Conservation (phyloP, 2,113 vertebrate genomes). For the Polypterus bichir region DNA sequence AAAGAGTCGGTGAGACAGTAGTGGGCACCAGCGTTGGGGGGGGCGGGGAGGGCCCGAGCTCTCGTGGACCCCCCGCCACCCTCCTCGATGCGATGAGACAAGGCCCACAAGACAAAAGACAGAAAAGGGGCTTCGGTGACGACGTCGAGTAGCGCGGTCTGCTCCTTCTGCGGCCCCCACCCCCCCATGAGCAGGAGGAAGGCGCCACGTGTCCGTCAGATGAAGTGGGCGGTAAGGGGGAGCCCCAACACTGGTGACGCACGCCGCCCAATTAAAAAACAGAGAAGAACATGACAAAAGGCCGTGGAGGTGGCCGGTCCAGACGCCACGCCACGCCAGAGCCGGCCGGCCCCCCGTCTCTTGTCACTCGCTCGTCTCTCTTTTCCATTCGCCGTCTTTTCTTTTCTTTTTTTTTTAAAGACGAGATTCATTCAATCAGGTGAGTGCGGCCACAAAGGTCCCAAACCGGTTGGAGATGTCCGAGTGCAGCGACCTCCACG, state of each 20-base stretch:
- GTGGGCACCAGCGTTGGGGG: constrained; percentile 55
- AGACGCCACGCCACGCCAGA: constrained; percentile 33
- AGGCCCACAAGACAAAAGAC: too few relatives aligned
- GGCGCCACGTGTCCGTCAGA: too few relatives aligned
- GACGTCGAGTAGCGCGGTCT: too few relatives aligned
- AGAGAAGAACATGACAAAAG: constrained; percentile 38
- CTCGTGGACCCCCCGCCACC: too few relatives aligned
- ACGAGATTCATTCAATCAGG: constrained; percentile 53
- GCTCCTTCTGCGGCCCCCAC: too few relatives aligned
- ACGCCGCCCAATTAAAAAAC: constrained; percentile 20
- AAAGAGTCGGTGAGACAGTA: constrained; percentile 58
- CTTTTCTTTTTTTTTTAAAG: background rate
- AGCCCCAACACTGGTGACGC: background rate
- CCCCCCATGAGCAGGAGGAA: too few relatives aligned
- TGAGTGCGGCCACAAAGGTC: constrained; percentile 91
- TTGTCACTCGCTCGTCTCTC: background rate
- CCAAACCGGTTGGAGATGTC: constrained; percentile 97
- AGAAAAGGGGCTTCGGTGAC: too few relatives aligned
- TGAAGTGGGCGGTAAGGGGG: background rate
- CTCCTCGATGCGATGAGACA: too few relatives aligned
- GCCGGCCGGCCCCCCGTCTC: constrained; percentile 19
- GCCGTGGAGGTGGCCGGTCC: constrained; percentile 43
- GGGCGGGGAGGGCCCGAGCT: constrained; percentile 8
- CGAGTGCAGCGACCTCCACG: constrained; percentile 92
- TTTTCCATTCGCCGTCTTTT: background rate